Evolutionary conservation across 2,113 vertebrate species (phyloP), one percentile per base, ranked within the genome.

Genomic region (Petroica traversi): DNA sequence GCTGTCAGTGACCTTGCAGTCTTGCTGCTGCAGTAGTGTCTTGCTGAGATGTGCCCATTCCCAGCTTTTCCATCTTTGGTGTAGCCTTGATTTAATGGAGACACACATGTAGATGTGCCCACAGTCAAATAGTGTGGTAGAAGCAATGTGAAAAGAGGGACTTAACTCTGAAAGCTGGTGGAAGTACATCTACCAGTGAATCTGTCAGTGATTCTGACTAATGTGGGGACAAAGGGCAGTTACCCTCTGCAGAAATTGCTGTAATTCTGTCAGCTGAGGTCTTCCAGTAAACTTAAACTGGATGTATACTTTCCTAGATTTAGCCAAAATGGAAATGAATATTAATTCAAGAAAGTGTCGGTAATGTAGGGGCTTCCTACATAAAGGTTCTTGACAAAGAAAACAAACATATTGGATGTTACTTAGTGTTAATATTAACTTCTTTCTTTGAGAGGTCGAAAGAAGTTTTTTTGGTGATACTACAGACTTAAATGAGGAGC

Each of bases 61-160:
- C 9, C 24, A 41, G 24, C 10, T 82, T 71, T 41, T 72, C 13
- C 9, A 51, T 28, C 26, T 41, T 36, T 24, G 72, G 13, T 41
- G 48, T 46, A 63, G 14, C 8, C 11, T 74, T 66, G n/a, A 7
- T 40, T 92, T 78, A 31, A 10, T 11, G 33, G n/a, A 54, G 14
- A 5, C 6, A 5, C 12, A 5, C 34, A 28, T 2, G 9, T 4
- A 48, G 4, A 28, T 8, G 23, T 20, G 17, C 20, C 34, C 14
- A n/a, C 5, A n/a, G 14, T 38, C 2, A 63, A 49, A 20, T 40
- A 41, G 6, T 43, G 24, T 51, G 63, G 15, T 4, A 64, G 33
- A 29, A 28, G 26, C 45, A 74, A 14, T 19, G 29, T 34, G 20
- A 19, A 85, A 71, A 34, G 8, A 52, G 13, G 8, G 33, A 59